Evolutionary conservation across 2,113 vertebrate species (phyloP).

Genomic region (Pituophis catenifer): DNA sequence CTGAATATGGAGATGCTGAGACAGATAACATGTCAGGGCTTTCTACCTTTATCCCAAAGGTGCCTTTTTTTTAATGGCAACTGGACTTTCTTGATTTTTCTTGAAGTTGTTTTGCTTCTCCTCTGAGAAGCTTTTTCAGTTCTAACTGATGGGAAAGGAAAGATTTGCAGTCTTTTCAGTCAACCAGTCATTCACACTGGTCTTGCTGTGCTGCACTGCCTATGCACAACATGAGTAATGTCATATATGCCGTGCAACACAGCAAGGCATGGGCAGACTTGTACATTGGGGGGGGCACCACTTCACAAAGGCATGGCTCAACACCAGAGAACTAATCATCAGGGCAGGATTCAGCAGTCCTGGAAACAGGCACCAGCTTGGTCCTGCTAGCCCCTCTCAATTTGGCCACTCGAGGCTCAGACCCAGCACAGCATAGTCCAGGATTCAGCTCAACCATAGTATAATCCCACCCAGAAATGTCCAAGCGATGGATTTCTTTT

Average conservation of each 20-base stretch:
- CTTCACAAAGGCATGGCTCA: not conserved
- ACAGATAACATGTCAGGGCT: not conserved
- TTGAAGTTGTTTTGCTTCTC: not conserved
- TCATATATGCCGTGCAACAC: fast-evolving
- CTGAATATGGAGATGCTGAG: not conserved
- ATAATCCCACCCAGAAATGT: not conserved
- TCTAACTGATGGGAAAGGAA: not conserved
- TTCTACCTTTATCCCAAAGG: not conserved
- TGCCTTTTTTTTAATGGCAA: not conserved
- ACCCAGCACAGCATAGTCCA: not conserved
- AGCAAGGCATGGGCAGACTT: not conserved
- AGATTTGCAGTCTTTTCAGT: not conserved
- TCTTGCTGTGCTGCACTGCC: not conserved
- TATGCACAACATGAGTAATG: not conserved
- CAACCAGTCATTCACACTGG: not conserved
- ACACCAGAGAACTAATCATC: not conserved
- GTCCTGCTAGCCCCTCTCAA: not conserved
- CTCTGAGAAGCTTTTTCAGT: not conserved
- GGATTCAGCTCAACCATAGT: not conserved
- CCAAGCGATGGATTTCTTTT: not conserved
- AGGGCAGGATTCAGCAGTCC: not conserved
- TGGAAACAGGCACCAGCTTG: not conserved
- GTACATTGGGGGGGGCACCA: not conserved
- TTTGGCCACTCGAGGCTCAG: not conserved
- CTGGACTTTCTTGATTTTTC: not conserved